Conservation (phyloP, 2,113 vertebrate species). For the Cochlearius cochlearius region DNA sequence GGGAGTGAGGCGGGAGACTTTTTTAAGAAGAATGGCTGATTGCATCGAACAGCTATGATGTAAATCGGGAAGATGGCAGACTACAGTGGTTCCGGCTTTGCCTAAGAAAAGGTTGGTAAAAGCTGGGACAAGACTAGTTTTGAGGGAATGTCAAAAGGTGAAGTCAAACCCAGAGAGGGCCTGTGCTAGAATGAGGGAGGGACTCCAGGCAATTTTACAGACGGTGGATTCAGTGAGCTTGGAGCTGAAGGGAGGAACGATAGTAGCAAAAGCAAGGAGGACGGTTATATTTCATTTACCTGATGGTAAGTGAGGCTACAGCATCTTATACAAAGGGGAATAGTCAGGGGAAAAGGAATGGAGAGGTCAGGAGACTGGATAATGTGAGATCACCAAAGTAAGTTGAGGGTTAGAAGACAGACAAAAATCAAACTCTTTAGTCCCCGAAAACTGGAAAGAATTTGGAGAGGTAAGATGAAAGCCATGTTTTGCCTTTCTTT, state of each 20-base stretch:
- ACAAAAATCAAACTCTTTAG: neutral
- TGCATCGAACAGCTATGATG: neutral
- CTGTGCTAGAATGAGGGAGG: neutral
- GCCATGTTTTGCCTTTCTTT: neutral
- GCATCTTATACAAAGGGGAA: neutral
- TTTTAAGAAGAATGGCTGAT: neutral
- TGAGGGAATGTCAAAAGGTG: neutral
- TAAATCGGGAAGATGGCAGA: neutral
- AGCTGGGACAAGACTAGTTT: neutral
- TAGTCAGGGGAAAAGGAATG: neutral
- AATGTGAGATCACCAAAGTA: neutral
- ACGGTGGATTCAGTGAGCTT: neutral
- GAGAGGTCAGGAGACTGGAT: neutral
- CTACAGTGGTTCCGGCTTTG: neutral
- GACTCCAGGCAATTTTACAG: neutral
- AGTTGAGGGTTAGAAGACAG: neutral
- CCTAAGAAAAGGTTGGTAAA: neutral
- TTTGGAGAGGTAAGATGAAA: neutral
- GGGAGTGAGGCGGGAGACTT: neutral
- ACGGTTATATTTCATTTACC: neutral
- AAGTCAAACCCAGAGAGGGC: accelerated
- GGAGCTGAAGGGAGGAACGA: neutral
- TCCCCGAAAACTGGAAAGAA: neutral
- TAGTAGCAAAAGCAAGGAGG: neutral
- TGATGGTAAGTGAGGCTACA: neutral